phyloP scores from a whole-genome alignment of 2,113 vertebrate species.

The Vombatus ursinus region DNA sequence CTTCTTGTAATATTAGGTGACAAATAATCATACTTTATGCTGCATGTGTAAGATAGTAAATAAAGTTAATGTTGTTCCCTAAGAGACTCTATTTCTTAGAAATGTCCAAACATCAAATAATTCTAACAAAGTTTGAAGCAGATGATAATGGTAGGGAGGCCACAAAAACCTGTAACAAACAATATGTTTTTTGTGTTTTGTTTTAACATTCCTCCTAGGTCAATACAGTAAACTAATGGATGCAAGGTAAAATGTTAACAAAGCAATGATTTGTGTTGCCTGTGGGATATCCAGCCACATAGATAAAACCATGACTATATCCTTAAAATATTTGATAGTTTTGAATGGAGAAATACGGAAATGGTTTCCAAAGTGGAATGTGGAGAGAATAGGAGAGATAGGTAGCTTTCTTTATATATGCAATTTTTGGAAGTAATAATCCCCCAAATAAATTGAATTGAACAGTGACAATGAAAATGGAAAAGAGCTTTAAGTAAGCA shows the following conservation, averaged over 20 bases:
- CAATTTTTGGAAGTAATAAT: not conserved
- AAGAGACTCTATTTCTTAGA: slow-evolving; percentile 22
- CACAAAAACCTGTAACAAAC: not conserved
- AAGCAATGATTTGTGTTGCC: not conserved
- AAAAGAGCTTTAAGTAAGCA: not conserved
- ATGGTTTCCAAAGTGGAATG: not conserved
- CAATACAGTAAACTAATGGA: not conserved
- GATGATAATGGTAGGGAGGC: not conserved
- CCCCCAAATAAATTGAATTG: slow-evolving; percentile 8
- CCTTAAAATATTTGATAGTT: slow-evolving; percentile 10
- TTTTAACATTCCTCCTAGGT: not conserved
- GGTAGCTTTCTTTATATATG: not conserved
- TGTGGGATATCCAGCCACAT: not conserved
- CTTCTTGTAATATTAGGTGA: slow-evolving; percentile 18
- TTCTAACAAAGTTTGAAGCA: not conserved
- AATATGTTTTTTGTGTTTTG: not conserved
- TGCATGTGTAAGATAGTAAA: not conserved
- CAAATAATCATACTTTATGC: slow-evolving; percentile 20
- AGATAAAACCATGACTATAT: not conserved
- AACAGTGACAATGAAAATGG: slow-evolving; percentile 10
- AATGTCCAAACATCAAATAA: slow-evolving; percentile 7
- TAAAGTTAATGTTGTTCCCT: not conserved
- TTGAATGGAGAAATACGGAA: not conserved
- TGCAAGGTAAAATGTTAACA: not conserved
- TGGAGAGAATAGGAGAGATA: not conserved